A percentile compares a stretch with the other conserved stretches of the same genome.
Conservation (phyloP, 2,888 invertebrate genomes). For the Ophion obscuratus region DNA sequence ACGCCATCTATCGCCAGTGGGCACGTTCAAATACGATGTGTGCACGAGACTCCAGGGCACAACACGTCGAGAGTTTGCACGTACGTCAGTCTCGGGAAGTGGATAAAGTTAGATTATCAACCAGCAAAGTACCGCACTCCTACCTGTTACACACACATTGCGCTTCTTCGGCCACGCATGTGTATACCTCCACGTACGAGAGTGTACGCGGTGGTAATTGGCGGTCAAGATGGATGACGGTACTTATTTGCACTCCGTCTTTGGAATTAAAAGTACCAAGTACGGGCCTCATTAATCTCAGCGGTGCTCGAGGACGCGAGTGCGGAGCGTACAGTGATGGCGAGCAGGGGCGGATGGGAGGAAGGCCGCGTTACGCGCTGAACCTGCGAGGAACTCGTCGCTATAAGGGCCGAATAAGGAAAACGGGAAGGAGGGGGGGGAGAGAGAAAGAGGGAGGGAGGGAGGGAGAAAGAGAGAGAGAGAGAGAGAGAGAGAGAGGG, state of each 20-base stretch:
- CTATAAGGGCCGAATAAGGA: conserved; percentile 45
- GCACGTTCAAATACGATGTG: too few species aligned
- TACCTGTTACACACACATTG: background rate
- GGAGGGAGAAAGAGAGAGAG: too few species aligned
- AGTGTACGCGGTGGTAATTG: conserved; percentile 78
- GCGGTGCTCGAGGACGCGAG: conserved; percentile 53
- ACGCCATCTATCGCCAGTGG: too few species aligned
- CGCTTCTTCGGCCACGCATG: background rate
- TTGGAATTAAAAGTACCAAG: conserved; percentile 82
- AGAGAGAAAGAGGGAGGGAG: too few species aligned
- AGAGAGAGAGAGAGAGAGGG: too few species aligned
- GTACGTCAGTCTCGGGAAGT: too few species aligned
- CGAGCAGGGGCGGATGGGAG: conserved; percentile 20
- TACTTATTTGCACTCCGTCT: conserved; percentile 82
- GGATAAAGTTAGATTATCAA: background rate
- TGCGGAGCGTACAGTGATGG: conserved; percentile 8
- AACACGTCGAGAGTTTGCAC: too few species aligned
- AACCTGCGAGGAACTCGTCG: background rate
- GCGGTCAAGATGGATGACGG: conserved; percentile 82
- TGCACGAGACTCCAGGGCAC: too few species aligned
- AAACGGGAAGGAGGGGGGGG: too few species aligned
- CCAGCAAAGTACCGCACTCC: conserved; percentile 1
- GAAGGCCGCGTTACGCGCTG: conserved; percentile 52
- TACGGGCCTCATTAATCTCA: conserved; percentile 81
- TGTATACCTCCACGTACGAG: conserved; percentile 23